These are phyloP conservation scores for Hyperopisus bebe DNA, from an alignment of 2,113 vertebrate species.

Conservation along the genomic window DNA sequence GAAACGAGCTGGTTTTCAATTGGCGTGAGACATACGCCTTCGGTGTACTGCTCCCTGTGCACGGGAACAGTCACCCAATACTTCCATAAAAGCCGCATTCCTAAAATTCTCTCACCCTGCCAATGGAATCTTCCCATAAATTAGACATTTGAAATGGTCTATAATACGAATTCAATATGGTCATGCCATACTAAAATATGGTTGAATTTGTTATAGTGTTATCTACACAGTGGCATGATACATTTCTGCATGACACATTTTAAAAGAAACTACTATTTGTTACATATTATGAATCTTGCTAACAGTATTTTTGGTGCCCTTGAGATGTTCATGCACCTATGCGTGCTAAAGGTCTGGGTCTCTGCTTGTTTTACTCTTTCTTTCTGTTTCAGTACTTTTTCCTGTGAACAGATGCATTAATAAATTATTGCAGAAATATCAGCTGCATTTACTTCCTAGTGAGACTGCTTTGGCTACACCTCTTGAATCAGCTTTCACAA, in stretches of 20 bases:
- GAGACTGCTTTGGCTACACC: constrained; percentile 10
- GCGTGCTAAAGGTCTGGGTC: not conserved
- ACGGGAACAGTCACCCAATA: not conserved
- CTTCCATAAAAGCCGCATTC: not conserved
- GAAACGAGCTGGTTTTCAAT: not conserved
- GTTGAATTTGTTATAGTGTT: not conserved
- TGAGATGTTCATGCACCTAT: not conserved
- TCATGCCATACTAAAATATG: not conserved
- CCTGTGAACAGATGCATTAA: constrained; percentile 13
- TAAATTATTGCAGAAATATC: constrained; percentile 12
- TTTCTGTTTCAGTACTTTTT: constrained; percentile 1
- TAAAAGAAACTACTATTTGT: not conserved
- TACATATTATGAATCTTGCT: not conserved
- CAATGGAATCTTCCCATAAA: not conserved
- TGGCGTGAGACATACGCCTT: not conserved
- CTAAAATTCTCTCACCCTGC: not conserved
- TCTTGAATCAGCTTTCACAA: constrained; percentile 1
- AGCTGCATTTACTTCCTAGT: not conserved
- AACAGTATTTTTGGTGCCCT: not conserved
- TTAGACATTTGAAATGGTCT: not conserved
- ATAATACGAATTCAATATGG: not conserved
- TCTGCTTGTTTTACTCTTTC: constrained; percentile 10
- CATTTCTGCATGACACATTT: not conserved
- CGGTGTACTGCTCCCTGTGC: not conserved
- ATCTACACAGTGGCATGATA: not conserved